phyloP scores from a whole-genome alignment of 2,797 vertebrate species.

The Gallinago stenura region DNA sequence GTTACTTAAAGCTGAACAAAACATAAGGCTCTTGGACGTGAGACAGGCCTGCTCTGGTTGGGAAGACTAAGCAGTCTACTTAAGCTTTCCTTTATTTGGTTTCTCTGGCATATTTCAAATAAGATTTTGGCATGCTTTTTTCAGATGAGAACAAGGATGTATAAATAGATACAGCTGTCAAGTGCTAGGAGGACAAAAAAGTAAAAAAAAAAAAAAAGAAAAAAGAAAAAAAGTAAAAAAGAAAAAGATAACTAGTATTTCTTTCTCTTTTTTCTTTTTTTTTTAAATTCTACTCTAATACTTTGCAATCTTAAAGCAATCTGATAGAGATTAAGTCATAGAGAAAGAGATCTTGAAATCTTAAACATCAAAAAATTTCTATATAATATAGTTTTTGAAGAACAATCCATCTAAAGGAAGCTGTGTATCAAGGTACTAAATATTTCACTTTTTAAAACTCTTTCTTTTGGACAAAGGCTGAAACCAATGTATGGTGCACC shows the following conservation, averaged over 20 bases:
- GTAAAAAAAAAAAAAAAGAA: too few species aligned
- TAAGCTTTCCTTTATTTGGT: not conserved
- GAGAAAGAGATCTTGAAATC: not conserved
- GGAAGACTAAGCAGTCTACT: not conserved
- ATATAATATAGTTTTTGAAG: not conserved
- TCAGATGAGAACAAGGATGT: not conserved
- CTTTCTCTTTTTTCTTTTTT: too few species aligned
- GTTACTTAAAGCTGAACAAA: not conserved
- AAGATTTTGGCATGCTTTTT: not conserved
- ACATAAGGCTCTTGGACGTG: accelerated
- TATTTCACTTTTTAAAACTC: not conserved
- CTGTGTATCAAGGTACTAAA: not conserved
- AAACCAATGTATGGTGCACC: not conserved
- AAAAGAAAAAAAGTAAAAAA: too few species aligned
- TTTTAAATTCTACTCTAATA: not conserved
- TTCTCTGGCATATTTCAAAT: not conserved
- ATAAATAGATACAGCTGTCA: not conserved
- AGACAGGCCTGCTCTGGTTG: not conserved
- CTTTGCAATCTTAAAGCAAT: not conserved
- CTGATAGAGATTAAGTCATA: not conserved
- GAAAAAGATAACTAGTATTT: too few species aligned
- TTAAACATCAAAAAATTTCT: not conserved
- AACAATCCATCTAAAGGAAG: not conserved
- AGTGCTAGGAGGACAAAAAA: not conserved
- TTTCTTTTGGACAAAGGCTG: not conserved